Percentiles rank a stretch among this genome's conserved stretches.
Evolutionary conservation across 2,888 invertebrate species (phyloP).

Genomic region (Eremobia ochroleuca): DNA sequence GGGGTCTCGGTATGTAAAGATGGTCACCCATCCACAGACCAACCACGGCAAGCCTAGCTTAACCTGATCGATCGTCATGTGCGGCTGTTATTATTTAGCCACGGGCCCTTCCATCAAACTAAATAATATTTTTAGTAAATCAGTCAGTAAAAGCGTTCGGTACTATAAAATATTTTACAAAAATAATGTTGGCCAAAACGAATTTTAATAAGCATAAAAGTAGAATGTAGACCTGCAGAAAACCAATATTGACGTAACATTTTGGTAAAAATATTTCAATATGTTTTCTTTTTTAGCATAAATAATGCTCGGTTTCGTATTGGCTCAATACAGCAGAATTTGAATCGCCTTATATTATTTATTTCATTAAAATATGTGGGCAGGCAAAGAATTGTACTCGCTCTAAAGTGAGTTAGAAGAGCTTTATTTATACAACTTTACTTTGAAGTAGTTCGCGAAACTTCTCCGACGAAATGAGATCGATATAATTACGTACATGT

Average conservation of each 20-base stretch:
- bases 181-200: neutral
- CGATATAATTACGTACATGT: neutral
- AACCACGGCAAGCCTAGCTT: too few species aligned
- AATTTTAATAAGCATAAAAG: slow-evolving; percentile 11
- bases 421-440: neutral
- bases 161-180: neutral
- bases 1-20: too few species aligned
- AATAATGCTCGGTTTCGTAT: slow-evolving; percentile 3
- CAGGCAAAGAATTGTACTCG: neutral
- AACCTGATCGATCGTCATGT: too few species aligned
- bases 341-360: neutral
- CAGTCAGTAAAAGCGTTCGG: too few species aligned
- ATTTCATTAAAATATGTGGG: neutral
- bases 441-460: neutral
- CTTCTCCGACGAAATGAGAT: neutral
- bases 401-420: neutral
- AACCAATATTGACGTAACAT: slow-evolving; percentile 22
- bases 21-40: too few species aligned
- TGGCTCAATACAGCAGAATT: neutral
- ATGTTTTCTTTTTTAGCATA: slow-evolving; percentile 17
- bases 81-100: too few species aligned
- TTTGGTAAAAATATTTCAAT: slow-evolving; percentile 17
- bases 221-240: slow-evolving; percentile 11
- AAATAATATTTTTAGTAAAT: neutral
- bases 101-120: too few species aligned